phyloP scores from a whole-genome alignment of 2,797 vertebrate genomes.

The Malurus splendens region DNA sequence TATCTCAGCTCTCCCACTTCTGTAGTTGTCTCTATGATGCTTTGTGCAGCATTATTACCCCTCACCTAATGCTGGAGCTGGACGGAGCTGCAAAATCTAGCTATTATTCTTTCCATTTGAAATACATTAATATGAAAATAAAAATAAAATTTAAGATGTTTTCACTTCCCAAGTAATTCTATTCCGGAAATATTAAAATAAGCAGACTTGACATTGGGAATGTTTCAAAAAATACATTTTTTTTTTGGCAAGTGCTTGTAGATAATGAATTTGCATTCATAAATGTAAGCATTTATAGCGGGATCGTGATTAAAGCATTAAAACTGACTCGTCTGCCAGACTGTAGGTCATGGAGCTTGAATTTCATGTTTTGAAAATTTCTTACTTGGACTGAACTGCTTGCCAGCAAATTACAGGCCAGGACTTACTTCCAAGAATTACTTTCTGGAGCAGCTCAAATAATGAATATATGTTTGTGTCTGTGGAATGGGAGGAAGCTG shows the following conservation, averaged over 20 bases:
- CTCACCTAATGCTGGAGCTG: conserved; percentile 2
- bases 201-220: conserved; percentile 28
- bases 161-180: conserved; percentile 3
- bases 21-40: conserved; percentile 42
- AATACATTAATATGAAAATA: conserved; percentile 9
- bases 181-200: conserved; percentile 30
- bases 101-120: conserved; percentile 26
- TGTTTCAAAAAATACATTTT: conserved; percentile 16
- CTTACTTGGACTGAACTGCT: background rate
- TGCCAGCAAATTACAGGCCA: conserved; percentile 10
- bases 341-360: conserved; percentile 35
- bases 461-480: background rate
- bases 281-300: conserved; percentile 41
- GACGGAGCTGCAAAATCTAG: conserved; percentile 5
- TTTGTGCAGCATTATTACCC: conserved; percentile 43
- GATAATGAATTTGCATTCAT: conserved; percentile 35
- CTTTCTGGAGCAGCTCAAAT: conserved; percentile 4
- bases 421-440: background rate
- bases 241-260: conserved; percentile 12
- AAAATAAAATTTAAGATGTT: conserved; percentile 26
- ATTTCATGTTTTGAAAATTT: conserved; percentile 32
- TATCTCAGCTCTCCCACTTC: conserved; percentile 48
- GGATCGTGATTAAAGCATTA: conserved; percentile 35
- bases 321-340: conserved; percentile 18
- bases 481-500: background rate